These are phyloP conservation scores for Cantharis rustica DNA, from an alignment of 2,888 invertebrate species.

Conservation along the genomic window DNA sequence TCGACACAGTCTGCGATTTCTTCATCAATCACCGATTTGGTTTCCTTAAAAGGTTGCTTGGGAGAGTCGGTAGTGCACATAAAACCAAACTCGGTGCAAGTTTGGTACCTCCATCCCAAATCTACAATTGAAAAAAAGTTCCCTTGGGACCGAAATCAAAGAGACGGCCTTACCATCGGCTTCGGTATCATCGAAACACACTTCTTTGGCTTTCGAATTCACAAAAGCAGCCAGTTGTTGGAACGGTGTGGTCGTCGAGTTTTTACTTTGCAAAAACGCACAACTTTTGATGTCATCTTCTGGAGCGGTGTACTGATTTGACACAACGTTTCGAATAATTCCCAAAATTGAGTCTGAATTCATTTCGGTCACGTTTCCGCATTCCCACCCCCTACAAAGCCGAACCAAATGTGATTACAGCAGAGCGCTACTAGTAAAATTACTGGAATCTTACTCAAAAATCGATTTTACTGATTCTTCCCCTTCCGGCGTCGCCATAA, in stretches of 20 bases:
- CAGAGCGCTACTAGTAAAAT: neutral
- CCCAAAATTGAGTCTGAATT: neutral
- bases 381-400: neutral
- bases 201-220: neutral
- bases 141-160: neutral
- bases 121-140: constrained; percentile 15
- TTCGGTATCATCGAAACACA: constrained; percentile 13
- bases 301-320: constrained; percentile 11
- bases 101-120: constrained; percentile 82
- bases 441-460: constrained; percentile 57
- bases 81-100: constrained; percentile 85
- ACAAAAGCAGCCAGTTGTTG: constrained; percentile 8
- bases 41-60: constrained; percentile 65
- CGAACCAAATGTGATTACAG: neutral
- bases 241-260: constrained; percentile 4
- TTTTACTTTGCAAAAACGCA: constrained; percentile 12
- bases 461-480: constrained; percentile 49
- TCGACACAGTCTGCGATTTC: constrained; percentile 72
- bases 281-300: constrained; percentile 6
- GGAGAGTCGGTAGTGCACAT: constrained; percentile 72
- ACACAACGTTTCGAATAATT: neutral
- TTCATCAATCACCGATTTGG: constrained; percentile 62
- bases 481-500: constrained; percentile 48
- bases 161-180: constrained; percentile 6
- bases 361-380: neutral